Conservation (phyloP, 2,888 invertebrate genomes). For the Habrosyne pyritoides region DNA sequence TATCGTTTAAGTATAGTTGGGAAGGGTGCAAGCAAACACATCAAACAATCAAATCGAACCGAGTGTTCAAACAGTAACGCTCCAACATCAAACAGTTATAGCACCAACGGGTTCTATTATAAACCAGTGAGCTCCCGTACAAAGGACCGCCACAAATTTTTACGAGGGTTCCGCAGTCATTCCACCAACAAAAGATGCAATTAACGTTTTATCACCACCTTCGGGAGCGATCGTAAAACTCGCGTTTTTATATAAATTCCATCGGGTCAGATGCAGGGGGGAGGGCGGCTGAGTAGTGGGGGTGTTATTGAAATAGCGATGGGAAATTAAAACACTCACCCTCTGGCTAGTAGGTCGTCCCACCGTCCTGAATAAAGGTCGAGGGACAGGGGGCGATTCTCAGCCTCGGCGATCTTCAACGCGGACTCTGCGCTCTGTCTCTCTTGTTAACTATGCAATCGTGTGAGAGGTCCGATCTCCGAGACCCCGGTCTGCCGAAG, state of each 20-base stretch:
- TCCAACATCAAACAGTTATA: slow-evolving; percentile 5
- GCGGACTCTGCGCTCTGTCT: too few species aligned
- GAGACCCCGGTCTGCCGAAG: too few species aligned
- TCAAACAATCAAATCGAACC: slow-evolving; percentile 4
- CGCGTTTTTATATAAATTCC: slow-evolving; percentile 13
- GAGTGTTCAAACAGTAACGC: neutral
- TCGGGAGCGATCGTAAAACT: slow-evolving; percentile 34
- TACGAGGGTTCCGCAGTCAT: slow-evolving; percentile 29
- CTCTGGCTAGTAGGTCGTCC: neutral
- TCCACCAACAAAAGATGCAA: slow-evolving; percentile 40
- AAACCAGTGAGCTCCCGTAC: slow-evolving; percentile 22
- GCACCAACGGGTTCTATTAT: slow-evolving; percentile 15
- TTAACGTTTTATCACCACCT: slow-evolving; percentile 43
- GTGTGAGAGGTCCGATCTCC: too few species aligned
- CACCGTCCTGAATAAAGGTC: too few species aligned
- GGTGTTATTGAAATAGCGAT: neutral
- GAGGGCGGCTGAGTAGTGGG: neutral
- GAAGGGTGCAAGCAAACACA: neutral
- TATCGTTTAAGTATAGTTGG: neutral
- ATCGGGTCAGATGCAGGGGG: neutral
- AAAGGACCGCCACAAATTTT: slow-evolving; percentile 38
- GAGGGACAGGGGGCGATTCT: too few species aligned
- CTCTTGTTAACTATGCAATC: too few species aligned
- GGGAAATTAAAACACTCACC: neutral
- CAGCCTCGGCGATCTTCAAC: too few species aligned